These are phyloP conservation scores for Paradisaea rubra DNA, from an alignment of 2,113 vertebrate genomes.

Conservation along the genomic window DNA sequence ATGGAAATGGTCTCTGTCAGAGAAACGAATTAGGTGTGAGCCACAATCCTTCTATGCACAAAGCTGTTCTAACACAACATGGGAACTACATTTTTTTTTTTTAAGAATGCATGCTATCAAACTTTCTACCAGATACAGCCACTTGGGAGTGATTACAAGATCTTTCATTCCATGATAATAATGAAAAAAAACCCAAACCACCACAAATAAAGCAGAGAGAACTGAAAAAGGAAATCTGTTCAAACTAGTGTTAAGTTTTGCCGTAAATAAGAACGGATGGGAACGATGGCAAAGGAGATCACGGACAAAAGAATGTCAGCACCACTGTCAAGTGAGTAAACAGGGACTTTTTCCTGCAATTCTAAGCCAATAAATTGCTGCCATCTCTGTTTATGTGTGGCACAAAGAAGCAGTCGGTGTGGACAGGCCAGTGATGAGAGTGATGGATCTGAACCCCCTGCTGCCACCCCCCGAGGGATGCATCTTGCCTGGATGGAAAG, in stretches of 20 bases:
- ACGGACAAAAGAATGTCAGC: neutral
- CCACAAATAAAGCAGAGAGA: neutral
- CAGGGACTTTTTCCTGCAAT: neutral
- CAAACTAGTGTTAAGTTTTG: neutral
- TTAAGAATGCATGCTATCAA: neutral
- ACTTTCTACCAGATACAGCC: neutral
- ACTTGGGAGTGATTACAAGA: neutral
- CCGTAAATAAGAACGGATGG: neutral
- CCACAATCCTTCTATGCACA: neutral
- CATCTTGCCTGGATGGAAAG: neutral
- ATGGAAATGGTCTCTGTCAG: neutral
- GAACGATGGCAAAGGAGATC: neutral
- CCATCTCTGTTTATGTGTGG: neutral
- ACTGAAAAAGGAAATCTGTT: neutral
- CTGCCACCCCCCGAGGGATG: neutral
- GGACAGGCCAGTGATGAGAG: neutral
- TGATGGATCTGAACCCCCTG: neutral
- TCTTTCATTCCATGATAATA: neutral
- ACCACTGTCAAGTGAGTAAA: neutral
- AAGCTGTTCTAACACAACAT: neutral
- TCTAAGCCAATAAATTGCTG: neutral
- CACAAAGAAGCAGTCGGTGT: neutral
- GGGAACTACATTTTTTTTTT: neutral
- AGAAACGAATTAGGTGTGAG: neutral
- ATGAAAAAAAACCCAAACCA: fast-evolving